These are phyloP conservation scores for Ramphastos sulfuratus DNA, from an alignment of 2,113 vertebrate genomes.

Conservation along the genomic window DNA sequence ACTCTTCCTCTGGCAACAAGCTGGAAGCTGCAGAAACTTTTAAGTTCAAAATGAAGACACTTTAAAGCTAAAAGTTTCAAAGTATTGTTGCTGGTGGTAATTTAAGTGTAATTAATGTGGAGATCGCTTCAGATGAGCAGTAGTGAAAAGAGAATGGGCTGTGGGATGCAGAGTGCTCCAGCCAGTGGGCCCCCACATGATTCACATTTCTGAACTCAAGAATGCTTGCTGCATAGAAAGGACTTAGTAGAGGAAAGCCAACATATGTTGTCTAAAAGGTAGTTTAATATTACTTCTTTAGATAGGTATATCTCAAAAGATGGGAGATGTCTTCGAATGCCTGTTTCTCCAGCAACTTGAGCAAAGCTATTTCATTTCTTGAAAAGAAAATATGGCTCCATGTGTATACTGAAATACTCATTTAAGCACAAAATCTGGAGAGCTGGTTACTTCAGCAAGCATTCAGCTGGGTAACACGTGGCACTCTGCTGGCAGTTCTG, in stretches of 20 bases:
- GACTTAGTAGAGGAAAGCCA: not conserved
- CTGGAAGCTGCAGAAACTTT: not conserved
- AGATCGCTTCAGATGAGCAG: not conserved
- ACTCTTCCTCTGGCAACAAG: not conserved
- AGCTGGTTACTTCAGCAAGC: not conserved
- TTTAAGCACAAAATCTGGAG: not conserved
- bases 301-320: not conserved
- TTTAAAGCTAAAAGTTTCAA: not conserved
- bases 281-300: not conserved
- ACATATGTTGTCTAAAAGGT: not conserved
- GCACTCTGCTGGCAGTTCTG: constrained; percentile 43
- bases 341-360: not conserved
- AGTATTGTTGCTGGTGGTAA: not conserved
- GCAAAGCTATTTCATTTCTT: not conserved
- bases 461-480: not conserved
- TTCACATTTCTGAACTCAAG: not conserved
- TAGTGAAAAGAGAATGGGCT: not conserved
- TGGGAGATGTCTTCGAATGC: not conserved
- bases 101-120: not conserved
- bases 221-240: not conserved
- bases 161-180: not conserved
- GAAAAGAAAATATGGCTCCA: not conserved
- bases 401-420: not conserved
- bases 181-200: not conserved
- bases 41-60: not conserved